Percentiles rank a stretch among this genome's conserved stretches.
These are phyloP conservation scores for Asobara japonica DNA, from an alignment of 1,140 invertebrate genomes.

Conservation along the genomic window DNA sequence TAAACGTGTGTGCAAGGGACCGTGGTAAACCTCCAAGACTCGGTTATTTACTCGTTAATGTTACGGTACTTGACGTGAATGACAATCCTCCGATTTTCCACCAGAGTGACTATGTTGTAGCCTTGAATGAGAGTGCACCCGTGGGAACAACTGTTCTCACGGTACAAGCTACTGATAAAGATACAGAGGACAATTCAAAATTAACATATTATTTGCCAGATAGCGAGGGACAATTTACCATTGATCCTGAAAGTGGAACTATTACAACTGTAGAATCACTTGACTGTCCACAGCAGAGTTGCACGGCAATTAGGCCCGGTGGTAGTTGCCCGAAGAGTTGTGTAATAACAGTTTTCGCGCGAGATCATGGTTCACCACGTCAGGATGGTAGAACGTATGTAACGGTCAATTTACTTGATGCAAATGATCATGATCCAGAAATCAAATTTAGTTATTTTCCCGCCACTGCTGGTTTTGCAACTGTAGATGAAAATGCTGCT, in stretches of 20 bases:
- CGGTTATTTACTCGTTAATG: slow-evolving; percentile 89
- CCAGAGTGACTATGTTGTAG: slow-evolving; percentile 91
- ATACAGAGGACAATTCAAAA: slow-evolving; percentile 91
- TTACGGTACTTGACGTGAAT: slow-evolving; percentile 91
- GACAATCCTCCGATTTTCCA: slow-evolving; percentile 95
- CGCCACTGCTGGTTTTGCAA: slow-evolving; percentile 82
- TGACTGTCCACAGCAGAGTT: slow-evolving; percentile 81
- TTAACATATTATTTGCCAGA: slow-evolving; percentile 90
- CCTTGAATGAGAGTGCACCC: slow-evolving; percentile 89
- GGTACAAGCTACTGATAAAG: slow-evolving; percentile 92
- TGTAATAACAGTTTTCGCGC: slow-evolving; percentile 92
- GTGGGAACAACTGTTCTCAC: slow-evolving; percentile 87
- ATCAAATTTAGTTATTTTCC: slow-evolving; percentile 92
- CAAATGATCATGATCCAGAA: slow-evolving; percentile 94
- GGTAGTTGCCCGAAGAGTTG: slow-evolving; percentile 85
- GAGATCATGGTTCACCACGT: slow-evolving; percentile 89
- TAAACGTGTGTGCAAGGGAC: slow-evolving; percentile 92
- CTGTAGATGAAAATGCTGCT: slow-evolving; percentile 91
- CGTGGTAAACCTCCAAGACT: slow-evolving; percentile 81
- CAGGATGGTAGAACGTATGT: slow-evolving; percentile 95
- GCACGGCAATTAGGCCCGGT: slow-evolving; percentile 63
- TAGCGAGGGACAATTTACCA: slow-evolving; percentile 84
- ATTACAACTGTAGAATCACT: slow-evolving; percentile 84
- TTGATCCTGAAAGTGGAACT: slow-evolving; percentile 88
- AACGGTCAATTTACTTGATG: slow-evolving; percentile 91